A percentile compares a stretch with the other conserved stretches of the same genome.
Conservation (phyloP, 1,140 invertebrate genomes). For the Drosophila nannoptera region DNA sequence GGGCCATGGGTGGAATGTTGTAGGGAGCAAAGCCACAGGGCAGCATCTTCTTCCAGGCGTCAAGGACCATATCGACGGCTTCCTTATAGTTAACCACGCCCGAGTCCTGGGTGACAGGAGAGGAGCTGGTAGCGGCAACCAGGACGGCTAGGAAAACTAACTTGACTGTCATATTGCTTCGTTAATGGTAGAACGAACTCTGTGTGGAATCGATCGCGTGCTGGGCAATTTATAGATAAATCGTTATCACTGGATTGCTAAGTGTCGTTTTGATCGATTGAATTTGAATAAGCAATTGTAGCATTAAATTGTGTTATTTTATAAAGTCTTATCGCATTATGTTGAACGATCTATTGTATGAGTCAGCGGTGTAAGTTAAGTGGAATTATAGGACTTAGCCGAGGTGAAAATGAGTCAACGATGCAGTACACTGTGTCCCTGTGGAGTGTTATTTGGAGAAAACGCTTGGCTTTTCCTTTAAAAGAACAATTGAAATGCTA, state of each 20-base stretch:
- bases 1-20: constrained; percentile 48
- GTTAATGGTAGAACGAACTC: not conserved
- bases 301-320: not conserved
- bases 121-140: constrained; percentile 24
- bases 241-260: constrained; percentile 2
- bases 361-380: constrained; percentile 8
- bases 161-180: not conserved
- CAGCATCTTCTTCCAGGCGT: constrained; percentile 56
- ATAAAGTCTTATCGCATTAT: constrained; percentile 8
- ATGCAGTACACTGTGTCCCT: not conserved
- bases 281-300: constrained; percentile 24
- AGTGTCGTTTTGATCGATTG: constrained; percentile 18
- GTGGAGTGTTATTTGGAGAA: not conserved
- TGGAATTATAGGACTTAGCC: not conserved
- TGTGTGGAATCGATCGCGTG: not conserved
- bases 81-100: constrained; percentile 32
- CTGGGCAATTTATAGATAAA: constrained; percentile 26
- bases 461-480: not conserved
- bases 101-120: constrained; percentile 29
- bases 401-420: not conserved
- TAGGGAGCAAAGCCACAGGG: constrained; percentile 53
- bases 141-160: not conserved
- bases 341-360: constrained; percentile 8
- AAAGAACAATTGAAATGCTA: too few relatives aligned
- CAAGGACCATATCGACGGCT: constrained; percentile 36